phyloP scores from a whole-genome alignment of 2,113 vertebrate genomes.

The Pangasianodon gigas region DNA sequence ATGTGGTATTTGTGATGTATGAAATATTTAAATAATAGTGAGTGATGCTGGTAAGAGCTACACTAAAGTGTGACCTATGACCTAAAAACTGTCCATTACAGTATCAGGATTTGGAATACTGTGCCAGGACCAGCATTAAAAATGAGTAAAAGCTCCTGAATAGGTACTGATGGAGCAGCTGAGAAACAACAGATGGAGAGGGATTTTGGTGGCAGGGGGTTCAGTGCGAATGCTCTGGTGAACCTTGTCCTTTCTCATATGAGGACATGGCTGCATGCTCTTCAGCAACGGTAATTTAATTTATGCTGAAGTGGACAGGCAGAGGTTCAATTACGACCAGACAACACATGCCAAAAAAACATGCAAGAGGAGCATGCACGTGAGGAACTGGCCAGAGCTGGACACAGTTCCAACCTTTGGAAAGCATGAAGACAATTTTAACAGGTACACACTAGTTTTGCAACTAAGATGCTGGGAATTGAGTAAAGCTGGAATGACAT shows the following conservation, averaged over 20 bases:
- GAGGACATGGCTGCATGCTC: neutral
- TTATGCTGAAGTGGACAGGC: slow-evolving; percentile 9
- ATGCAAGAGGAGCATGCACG: slow-evolving; percentile 4
- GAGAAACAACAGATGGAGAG: slow-evolving; percentile 43
- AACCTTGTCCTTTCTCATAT: slow-evolving; percentile 7
- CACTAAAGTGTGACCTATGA: neutral
- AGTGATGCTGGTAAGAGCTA: neutral
- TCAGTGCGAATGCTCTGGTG: slow-evolving; percentile 12
- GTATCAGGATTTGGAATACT: neutral
- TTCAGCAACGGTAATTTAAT: slow-evolving; percentile 20
- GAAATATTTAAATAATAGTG: neutral
- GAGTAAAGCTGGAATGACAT: neutral
- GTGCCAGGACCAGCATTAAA: slow-evolving; percentile 10
- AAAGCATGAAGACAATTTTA: slow-evolving; percentile 1
- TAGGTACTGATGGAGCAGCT: neutral
- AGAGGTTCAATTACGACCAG: slow-evolving; percentile 23
- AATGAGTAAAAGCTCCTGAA: slow-evolving; percentile 14
- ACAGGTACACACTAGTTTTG: neutral
- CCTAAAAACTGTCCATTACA: neutral
- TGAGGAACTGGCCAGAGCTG: neutral
- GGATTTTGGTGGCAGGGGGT: slow-evolving; percentile 33
- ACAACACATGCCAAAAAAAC: neutral
- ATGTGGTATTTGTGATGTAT: neutral
- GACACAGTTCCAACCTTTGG: neutral
- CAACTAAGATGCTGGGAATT: neutral